These are phyloP conservation scores for Helicoverpa armigera DNA, from an alignment of 1,140 invertebrate species.

Conservation along the genomic window DNA sequence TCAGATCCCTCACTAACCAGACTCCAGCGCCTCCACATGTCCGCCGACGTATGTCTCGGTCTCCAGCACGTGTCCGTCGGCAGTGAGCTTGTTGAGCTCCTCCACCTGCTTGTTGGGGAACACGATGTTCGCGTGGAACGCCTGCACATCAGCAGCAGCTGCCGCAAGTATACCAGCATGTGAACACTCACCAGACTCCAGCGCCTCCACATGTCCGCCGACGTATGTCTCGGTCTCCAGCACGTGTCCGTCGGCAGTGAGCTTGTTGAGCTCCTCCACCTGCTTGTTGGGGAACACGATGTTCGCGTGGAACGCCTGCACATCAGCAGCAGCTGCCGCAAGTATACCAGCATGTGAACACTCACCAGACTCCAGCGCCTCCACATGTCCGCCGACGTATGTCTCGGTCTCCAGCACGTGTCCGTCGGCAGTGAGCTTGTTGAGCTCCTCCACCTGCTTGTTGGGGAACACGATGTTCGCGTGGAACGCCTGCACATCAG, in stretches of 20 bases:
- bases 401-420: slow-evolving; percentile 98
- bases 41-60: slow-evolving; percentile 99
- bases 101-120: slow-evolving; percentile 99
- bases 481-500: slow-evolving; percentile 99
- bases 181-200: slow-evolving; percentile 97
- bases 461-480: slow-evolving; percentile 99
- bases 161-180: too few species aligned
- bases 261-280: slow-evolving; percentile 94
- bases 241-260: slow-evolving; percentile 97
- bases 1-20: slow-evolving; percentile 94
- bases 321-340: slow-evolving; percentile 98
- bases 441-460: slow-evolving; percentile 96
- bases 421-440: slow-evolving; percentile 96
- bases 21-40: slow-evolving; percentile 99
- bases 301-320: slow-evolving; percentile 98
- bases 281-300: slow-evolving; percentile 99
- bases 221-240: slow-evolving; percentile 99
- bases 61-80: slow-evolving; percentile 97
- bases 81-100: slow-evolving; percentile 95
- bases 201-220: slow-evolving; percentile 98
- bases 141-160: slow-evolving; percentile 98
- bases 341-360: too few species aligned
- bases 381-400: slow-evolving; percentile 99
- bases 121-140: slow-evolving; percentile 98
- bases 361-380: slow-evolving; percentile 98